phyloP scores from a whole-genome alignment of 2,888 invertebrate species.

The Hirtodrosophila duncani region DNA sequence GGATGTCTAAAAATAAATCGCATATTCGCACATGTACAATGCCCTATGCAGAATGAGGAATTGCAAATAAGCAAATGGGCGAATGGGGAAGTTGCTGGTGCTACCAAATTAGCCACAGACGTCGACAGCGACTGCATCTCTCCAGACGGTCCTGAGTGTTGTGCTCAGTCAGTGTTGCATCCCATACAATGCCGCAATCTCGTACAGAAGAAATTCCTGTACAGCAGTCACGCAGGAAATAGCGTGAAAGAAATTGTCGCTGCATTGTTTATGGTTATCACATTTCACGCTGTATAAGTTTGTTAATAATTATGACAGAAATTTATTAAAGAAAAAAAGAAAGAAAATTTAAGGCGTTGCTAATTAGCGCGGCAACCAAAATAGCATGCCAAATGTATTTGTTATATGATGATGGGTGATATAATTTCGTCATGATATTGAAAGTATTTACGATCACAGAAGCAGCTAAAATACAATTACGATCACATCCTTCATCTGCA shows the following conservation, averaged over 20 bases:
- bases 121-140: neutral
- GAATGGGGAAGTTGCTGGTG: conserved; percentile 49
- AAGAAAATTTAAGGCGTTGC: conserved; percentile 33
- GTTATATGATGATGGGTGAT: too few relatives aligned
- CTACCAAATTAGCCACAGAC: conserved; percentile 43
- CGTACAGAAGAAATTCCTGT: too few relatives aligned
- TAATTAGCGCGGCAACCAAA: conserved; percentile 40
- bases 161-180: neutral
- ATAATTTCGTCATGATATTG: too few relatives aligned
- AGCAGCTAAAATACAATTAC: too few relatives aligned
- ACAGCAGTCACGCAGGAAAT: neutral
- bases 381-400: conserved; percentile 46
- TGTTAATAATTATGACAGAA: conserved; percentile 7
- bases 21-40: conserved; percentile 61
- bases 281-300: too few relatives aligned
- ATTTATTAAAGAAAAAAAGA: conserved; percentile 13
- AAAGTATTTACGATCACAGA: too few relatives aligned
- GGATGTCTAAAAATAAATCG: conserved; percentile 50
- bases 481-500: too few relatives aligned
- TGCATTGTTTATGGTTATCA: too few relatives aligned
- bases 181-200: too few relatives aligned
- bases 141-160: neutral
- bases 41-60: conserved; percentile 66
- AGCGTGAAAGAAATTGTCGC: conserved; percentile 41
- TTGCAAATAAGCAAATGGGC: conserved; percentile 27